Evolutionary conservation across 2,113 vertebrate species (phyloP), one percentile per base, ranked within the genome.

Genomic region (Canis aureus): DNA sequence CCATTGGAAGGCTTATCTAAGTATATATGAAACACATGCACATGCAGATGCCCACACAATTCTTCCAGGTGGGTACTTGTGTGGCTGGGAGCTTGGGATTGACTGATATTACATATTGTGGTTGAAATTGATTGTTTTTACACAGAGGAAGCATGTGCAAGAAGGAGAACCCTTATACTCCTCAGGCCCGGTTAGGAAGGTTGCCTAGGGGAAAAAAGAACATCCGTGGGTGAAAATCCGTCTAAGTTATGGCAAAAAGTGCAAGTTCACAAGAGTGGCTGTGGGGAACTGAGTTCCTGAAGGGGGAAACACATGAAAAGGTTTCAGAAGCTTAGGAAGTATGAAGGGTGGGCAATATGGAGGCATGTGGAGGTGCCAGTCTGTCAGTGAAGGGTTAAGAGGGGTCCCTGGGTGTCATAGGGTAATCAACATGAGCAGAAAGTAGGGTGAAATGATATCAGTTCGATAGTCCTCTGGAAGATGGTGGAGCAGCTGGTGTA

Each of bases 371-470:
- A 38, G 15, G 1, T 10, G 9, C 66, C 8, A 25, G 23, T 8
- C 7, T 60, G 22, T 3, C 6, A 55, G 25, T 25, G 35, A 49
- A 55, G 22, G 10, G 29, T 11, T 32, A 1, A 62, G 22, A n/a
- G 32, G 55, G 13, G 20, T 49, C 38, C 64, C 57, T 38, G 27
- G 22, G 11, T 11, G 74, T 23, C 80, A 25, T 51, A 35, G 11
- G 35, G 13, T 35, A 43, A 25, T 11, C 22, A 35, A 53, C 29
- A 22, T 1, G 3, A 29, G 76, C 43, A 20, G 49, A 29, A 23
- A 62, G 49, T 10, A 19, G 16, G 3, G 12, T 2, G 3, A 51
- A 7, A 3, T 8, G 13, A 43, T 1, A 5, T 67, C 2, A 8
- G 19, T 87, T 16, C 5, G 4, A 1, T 1, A 9, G 83, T 32